These are phyloP conservation scores for Cryptocephalus primarius DNA, from an alignment of 2,888 invertebrate genomes.

Conservation along the genomic window DNA sequence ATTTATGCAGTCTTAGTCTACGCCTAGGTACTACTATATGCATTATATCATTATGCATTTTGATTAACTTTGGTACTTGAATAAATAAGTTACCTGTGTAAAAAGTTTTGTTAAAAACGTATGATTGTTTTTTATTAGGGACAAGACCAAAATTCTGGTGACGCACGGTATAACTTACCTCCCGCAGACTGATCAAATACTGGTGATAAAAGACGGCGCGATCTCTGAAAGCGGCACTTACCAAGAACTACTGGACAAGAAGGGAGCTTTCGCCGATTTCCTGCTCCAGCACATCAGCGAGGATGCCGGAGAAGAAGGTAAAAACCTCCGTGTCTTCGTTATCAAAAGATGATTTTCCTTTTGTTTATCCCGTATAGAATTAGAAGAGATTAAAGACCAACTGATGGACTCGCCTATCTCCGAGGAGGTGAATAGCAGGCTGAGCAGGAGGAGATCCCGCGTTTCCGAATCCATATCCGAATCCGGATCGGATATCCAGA, in stretches of 20 bases:
- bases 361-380: neutral
- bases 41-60: too few species aligned
- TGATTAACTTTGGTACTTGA: too few species aligned
- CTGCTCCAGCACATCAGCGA: conserved; percentile 20
- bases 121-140: too few species aligned
- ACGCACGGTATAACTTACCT: conserved; percentile 48
- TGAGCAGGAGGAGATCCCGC: neutral
- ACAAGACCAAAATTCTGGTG: conserved; percentile 33
- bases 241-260: conserved; percentile 33
- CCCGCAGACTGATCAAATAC: conserved; percentile 41
- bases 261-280: conserved; percentile 30
- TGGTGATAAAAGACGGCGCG: conserved; percentile 41
- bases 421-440: conserved; percentile 1
- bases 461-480: neutral
- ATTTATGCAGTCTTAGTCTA: too few species aligned
- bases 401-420: neutral
- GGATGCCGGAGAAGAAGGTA: conserved; percentile 29
- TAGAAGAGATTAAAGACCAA: conserved; percentile 1
- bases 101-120: too few species aligned
- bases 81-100: too few species aligned
- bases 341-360: neutral
- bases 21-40: too few species aligned
- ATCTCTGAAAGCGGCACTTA: conserved; percentile 42
- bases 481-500: conserved; percentile 35
- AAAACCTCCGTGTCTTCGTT: neutral